Base-by-base conservation (phyloP, 2,113 vertebrate species). In the Oreochromis aureus region DNA sequence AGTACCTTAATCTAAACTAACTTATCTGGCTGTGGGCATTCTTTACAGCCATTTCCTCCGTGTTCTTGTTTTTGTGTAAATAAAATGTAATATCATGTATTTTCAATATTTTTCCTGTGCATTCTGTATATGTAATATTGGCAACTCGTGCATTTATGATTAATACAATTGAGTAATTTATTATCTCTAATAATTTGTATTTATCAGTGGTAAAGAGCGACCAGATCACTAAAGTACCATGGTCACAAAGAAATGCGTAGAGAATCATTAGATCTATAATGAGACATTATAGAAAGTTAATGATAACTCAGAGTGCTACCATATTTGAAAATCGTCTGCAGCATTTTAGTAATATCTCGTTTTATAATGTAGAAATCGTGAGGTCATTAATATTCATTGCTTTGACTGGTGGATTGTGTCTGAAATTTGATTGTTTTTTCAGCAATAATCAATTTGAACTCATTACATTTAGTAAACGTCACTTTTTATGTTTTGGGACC, bases 321-420 rank as follows among this genome's bases (percentile, higher is more conserved):
- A 58, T 58, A 15, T 58, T 58, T 58, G 1, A 58, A 27, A 58
- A 58, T 5, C 22, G 12, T 58, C 55, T 27, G 22, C 22, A 58
- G 55, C 2, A 58, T 58, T 58, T 27, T 3, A 2, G 55, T 56
- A 22, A 3, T 0, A 27, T 58, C 0, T 58, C 22, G 22, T 58
- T 27, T 15, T 15, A 27, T 27, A 58, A 27, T 58, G 6, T 0
- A 27, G 22, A 2, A 58, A 15, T 58, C 55, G 1, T 3, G 6
- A 58, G 22, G 4, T 58, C 0, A 58, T 58, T 27, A 27, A 0
- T 12, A 2, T 58, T 58, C 2, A 58, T 27, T 1, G 55, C 1
- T 0, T 58, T 58, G 22, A 58, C 12, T 58, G 0, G 0, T 8
- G 1, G 1, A 58, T 7, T 56, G 55, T 56, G 55, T 27, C 22